Base-by-base conservation (phyloP, 2,888 invertebrate species). In the Tanytarsus gracilentus region DNA sequence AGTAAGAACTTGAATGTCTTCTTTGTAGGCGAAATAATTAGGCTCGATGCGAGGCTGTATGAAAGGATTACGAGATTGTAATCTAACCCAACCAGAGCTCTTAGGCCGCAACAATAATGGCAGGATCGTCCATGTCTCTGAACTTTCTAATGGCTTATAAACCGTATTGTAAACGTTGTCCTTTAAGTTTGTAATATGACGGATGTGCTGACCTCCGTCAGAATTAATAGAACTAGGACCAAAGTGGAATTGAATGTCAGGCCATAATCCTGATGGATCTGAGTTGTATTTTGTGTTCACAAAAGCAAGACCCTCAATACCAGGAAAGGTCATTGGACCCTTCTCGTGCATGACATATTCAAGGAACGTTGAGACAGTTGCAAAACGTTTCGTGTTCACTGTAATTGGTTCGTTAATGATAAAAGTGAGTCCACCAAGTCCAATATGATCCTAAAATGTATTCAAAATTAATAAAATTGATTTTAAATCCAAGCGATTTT, bases 181-280 rank as follows among this genome's bases (percentile, higher is more conserved):
- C 3, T 88, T 76, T 3, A 91, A 70, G 62, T 85, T 88, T 2
- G 85, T 74, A 55, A 88, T 86, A 68, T 82, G 85, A 36, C 83
- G 76, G 26, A 91, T 88, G 65, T 89, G 86, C 55, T 88, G 86
- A 0, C 86, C 86, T 3, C 83, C 85, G 68, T 91, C 91, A 0
- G 91, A 88, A 68, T 86, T 88, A 0, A 91, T 80, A 1, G 88
- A 88, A 67, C 89, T 87, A 0, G 91, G 86, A 0, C 87, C 84
- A 68, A 91, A 91, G 68, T 91, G 91, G 67, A 90, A 90, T 68
- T 92, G 89, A 48, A 92, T 80, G 65, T 93, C 92, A 0, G 92
- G 92, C 40, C 85, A 90, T 62, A 83, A 79, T 0, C 83, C 82
- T 0, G 82, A 79, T 1, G 79, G 74, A 33, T 90, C 87, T n/a